phyloP scores from a whole-genome alignment of 2,888 invertebrate genomes.

The Dorcus parallelipipedus region DNA sequence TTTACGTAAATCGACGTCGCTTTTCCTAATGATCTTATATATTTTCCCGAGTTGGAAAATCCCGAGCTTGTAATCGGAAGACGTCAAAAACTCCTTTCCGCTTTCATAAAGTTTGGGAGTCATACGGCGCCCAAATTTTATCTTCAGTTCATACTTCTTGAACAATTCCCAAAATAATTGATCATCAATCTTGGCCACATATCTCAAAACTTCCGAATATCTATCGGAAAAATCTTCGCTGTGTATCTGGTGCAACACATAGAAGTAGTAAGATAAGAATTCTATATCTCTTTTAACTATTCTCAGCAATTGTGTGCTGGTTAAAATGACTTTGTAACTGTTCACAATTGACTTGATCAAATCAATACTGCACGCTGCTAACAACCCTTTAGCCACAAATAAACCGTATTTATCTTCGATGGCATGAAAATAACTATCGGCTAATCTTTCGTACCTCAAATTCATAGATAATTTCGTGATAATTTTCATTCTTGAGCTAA shows the following conservation, averaged over 20 bases:
- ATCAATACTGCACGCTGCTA: constrained; percentile 15
- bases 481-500: constrained; percentile 10
- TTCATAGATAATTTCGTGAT: constrained; percentile 12
- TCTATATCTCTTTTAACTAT: constrained; percentile 15
- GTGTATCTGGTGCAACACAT: background rate
- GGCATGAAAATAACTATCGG: constrained; percentile 15
- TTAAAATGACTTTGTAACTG: constrained; percentile 11
- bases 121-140: constrained; percentile 7
- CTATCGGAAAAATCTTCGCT: background rate
- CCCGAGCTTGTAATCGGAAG: background rate
- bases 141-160: constrained; percentile 5
- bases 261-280: constrained; percentile 17
- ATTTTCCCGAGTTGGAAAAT: background rate
- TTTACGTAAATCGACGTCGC: background rate
- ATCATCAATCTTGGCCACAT: constrained; percentile 5
- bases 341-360: constrained; percentile 10
- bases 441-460: constrained; percentile 10
- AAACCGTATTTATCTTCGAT: constrained; percentile 20
- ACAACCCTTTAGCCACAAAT: constrained; percentile 8
- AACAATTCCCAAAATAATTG: constrained; percentile 5
- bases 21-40: background rate
- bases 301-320: constrained; percentile 11
- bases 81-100: background rate
- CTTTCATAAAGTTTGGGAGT: constrained; percentile 6
- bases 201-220: constrained; percentile 3